Evolutionary conservation across 2,888 invertebrate genomes (phyloP).

Genomic region (Perithous albicinctus): DNA sequence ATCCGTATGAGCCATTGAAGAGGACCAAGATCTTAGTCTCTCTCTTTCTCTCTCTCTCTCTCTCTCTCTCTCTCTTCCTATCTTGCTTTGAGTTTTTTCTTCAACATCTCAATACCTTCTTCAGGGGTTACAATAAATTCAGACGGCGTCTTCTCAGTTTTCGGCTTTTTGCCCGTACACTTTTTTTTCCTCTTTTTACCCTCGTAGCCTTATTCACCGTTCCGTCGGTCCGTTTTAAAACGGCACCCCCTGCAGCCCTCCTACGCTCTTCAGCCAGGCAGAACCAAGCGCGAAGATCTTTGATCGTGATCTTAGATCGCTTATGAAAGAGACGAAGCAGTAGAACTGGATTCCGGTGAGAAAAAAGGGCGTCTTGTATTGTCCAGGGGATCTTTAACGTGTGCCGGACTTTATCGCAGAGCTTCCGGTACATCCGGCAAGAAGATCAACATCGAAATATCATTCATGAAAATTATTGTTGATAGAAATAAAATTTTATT

Average conservation of each 20-base stretch:
- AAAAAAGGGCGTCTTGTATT: slow-evolving; percentile 62
- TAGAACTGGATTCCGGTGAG: slow-evolving; percentile 34
- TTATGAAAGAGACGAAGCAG: slow-evolving; percentile 42
- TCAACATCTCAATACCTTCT: slow-evolving; percentile 53
- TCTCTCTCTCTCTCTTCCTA: slow-evolving; percentile 29
- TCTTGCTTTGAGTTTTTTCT: slow-evolving; percentile 34
- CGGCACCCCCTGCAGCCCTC: slow-evolving; percentile 44
- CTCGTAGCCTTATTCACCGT: slow-evolving; percentile 55
- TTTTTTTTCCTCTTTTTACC: slow-evolving; percentile 63
- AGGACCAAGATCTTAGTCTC: slow-evolving; percentile 29
- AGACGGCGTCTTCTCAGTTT: slow-evolving; percentile 57
- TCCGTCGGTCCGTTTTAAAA: slow-evolving; percentile 34
- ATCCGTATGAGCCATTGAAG: slow-evolving; percentile 70
- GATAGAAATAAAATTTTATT: slow-evolving; percentile 43
- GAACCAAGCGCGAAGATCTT: slow-evolving; percentile 50
- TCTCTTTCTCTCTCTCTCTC: slow-evolving; percentile 20
- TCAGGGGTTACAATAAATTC: slow-evolving; percentile 61
- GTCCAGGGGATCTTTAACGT: slow-evolving; percentile 34
- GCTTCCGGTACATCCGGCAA: slow-evolving; percentile 54
- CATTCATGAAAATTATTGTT: not conserved
- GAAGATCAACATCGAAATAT: slow-evolving; percentile 17
- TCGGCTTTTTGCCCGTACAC: slow-evolving; percentile 52
- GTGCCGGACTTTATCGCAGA: slow-evolving; percentile 28
- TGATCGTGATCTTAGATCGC: slow-evolving; percentile 63
- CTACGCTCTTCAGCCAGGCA: slow-evolving; percentile 43